Percentiles rank a stretch among this genome's conserved stretches.
Conservation (phyloP, 2,797 vertebrate species). For the Megaceryle alcyon region DNA sequence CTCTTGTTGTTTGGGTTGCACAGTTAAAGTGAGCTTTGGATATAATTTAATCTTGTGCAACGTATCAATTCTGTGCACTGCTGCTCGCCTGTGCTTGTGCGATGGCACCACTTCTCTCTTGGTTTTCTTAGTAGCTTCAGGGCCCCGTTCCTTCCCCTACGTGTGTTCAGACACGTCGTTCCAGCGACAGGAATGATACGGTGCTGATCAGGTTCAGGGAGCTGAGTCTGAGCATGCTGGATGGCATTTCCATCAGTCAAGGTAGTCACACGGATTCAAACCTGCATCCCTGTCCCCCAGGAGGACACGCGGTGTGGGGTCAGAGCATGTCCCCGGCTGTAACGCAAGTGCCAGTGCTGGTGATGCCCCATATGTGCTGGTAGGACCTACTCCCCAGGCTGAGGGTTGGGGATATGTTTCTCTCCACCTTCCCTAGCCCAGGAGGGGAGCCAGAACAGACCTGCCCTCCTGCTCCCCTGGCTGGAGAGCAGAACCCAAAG, state of each 20-base stretch:
- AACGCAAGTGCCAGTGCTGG: not conserved
- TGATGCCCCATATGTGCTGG: rapidly evolving
- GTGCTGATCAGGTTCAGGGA: not conserved
- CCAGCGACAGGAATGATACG: not conserved
- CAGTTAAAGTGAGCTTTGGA: not conserved
- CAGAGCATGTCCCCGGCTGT: not conserved
- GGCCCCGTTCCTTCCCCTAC: not conserved
- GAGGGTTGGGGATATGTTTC: not conserved
- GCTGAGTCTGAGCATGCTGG: not conserved
- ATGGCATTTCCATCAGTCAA: rapidly evolving
- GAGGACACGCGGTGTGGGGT: not conserved
- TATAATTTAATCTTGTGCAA: not conserved
- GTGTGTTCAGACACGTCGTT: not conserved
- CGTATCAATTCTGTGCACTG: rapidly evolving
- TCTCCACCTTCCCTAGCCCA: not conserved
- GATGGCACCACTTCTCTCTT: not conserved
- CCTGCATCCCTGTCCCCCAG: not conserved
- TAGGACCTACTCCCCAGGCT: not conserved
- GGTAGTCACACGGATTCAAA: not conserved
- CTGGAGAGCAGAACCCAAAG: not conserved
- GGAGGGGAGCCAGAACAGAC: not conserved
- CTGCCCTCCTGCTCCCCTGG: not conserved
- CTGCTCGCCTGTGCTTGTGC: not conserved
- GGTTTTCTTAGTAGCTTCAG: not conserved
- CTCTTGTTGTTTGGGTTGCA: not conserved